Evolutionary conservation across 2,797 vertebrate genomes (phyloP), one percentile per base, ranked within the genome.

Genomic region (Tamandua tetradactyla): DNA sequence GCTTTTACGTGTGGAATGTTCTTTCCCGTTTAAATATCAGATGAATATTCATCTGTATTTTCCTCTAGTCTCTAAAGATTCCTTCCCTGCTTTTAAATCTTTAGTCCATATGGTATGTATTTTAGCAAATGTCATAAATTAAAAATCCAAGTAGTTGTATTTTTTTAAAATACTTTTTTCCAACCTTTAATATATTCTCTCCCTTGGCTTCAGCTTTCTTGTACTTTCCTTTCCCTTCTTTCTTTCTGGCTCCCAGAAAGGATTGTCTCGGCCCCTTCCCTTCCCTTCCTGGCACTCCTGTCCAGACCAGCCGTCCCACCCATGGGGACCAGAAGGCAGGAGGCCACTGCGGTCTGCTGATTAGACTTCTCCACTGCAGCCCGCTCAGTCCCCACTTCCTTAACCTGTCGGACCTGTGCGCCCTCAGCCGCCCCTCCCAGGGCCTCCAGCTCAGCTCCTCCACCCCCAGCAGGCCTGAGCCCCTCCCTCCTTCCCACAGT

Each of bases 51-150:
- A 85, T 94, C n/a, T 23, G 15, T 40, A 71, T 27, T 37, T 76
- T 80, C 79, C 82, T 93, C 84, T 59, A 17, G 30, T 94, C 82
- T 95, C 91, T 71, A 86, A 79, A 66, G 9, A 68, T 79, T 76
- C 27, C 30, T 15, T 88, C 90, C 49, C 35, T 62, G 72, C 86
- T 92, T 59, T 15, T 68, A 84, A 91, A 57, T 66, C 57, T 84
- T 86, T 27, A 61, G 76, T 85, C 89, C 89, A 57, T 79, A 90
- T 95, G 79, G 72, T 32, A 49, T 85, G 7, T 37, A 78, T 93
- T 84, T 78, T 78, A 94, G 69, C 78, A 94, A 91, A 85, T 88
- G 84, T 27, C 92, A 42, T 79, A 37, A 93, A 88, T 90, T 96
- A 64, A 78, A 95, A 87, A 32, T 95, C 40, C 25, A 47, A 81